phyloP scores from a whole-genome alignment of 2,113 vertebrate species.

The Setophaga coronata region DNA sequence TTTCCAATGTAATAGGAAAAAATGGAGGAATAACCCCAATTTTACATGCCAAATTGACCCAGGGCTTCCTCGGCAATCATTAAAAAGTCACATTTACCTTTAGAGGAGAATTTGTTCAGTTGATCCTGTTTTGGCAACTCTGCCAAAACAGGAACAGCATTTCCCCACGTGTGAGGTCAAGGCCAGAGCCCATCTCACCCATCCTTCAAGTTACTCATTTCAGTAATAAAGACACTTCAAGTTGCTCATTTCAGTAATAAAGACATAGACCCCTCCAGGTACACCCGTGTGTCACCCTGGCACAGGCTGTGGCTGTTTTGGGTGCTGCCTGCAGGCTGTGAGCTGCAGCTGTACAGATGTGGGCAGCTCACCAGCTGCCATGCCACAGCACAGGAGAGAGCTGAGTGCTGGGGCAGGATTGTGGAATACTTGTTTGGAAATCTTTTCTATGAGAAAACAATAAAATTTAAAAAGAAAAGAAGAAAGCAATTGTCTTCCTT shows the following conservation, averaged over 20 bases:
- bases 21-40: rapidly evolving
- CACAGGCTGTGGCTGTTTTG: background rate
- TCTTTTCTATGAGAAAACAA: background rate
- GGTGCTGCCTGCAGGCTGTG: background rate
- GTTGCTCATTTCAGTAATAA: background rate
- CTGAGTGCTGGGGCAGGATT: rapidly evolving
- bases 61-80: too few species aligned
- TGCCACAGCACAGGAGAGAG: rapidly evolving
- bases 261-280: background rate
- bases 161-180: rapidly evolving
- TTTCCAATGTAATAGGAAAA: background rate
- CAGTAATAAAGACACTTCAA: background rate
- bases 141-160: rapidly evolving
- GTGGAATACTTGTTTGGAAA: background rate
- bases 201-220: background rate
- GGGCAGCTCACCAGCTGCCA: background rate
- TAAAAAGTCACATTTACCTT: too few species aligned
- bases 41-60: too few species aligned
- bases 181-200: background rate
- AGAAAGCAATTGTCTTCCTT: background rate
- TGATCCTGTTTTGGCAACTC: background rate
- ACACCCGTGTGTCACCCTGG: background rate
- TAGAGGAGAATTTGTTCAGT: too few species aligned
- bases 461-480: background rate
- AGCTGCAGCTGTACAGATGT: background rate